phyloP scores from a whole-genome alignment of 1,140 invertebrate species.

The Sminthurides bifidus region DNA sequence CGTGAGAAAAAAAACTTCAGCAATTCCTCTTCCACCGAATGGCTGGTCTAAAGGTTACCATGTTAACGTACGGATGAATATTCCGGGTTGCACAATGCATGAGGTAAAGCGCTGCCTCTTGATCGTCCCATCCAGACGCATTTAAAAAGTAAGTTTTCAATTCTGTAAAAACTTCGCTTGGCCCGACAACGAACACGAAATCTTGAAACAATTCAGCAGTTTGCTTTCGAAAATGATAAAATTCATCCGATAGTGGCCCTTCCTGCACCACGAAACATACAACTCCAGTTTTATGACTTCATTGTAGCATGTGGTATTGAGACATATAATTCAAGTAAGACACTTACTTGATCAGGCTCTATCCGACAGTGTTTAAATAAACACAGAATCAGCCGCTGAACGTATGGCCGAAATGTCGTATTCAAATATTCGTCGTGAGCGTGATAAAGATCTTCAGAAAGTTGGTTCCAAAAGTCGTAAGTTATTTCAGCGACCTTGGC shows the following conservation, averaged over 20 bases:
- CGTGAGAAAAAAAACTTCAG: not conserved
- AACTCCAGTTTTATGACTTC: too few relatives aligned
- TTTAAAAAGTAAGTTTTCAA: conserved; percentile 60
- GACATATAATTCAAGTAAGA: not conserved
- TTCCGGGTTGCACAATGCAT: conserved; percentile 94
- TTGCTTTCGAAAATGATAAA: conserved; percentile 74
- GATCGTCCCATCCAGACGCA: conserved; percentile 73
- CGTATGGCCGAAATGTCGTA: conserved; percentile 71
- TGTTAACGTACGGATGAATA: conserved; percentile 73
- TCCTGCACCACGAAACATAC: too few relatives aligned
- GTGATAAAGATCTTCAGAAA: conserved; percentile 88
- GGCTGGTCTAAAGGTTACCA: not conserved
- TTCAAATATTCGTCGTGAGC: conserved; percentile 67
- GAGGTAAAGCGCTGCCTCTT: conserved; percentile 88
- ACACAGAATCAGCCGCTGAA: conserved; percentile 73
- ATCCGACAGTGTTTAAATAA: conserved; percentile 78
- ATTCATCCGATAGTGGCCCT: conserved; percentile 74
- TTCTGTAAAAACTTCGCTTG: conserved; percentile 78
- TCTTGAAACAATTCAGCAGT: conserved; percentile 91
- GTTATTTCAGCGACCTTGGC: conserved; percentile 84
- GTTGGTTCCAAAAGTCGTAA: conserved; percentile 90
- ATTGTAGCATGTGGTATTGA: too few relatives aligned
- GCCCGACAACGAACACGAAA: conserved; percentile 93
- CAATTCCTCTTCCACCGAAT: not conserved
- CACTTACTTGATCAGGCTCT: conserved; percentile 69